Percentiles rank a stretch among this genome's conserved stretches.
phyloP scores from a whole-genome alignment of 2,113 vertebrate genomes.

The Panurus biarmicus region DNA sequence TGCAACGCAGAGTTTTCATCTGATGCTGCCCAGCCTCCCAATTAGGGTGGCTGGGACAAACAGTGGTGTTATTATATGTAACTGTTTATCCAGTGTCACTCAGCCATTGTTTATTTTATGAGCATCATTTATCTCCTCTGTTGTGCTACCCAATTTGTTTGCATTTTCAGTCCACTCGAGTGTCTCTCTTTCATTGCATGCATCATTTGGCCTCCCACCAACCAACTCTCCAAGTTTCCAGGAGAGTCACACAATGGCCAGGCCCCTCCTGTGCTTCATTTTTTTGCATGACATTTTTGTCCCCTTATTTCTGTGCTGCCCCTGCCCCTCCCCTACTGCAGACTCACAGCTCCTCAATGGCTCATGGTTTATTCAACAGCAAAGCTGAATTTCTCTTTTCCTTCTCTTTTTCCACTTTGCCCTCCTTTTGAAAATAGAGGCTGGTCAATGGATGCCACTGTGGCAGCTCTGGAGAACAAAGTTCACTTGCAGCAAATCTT shows the following conservation, averaged over 20 bases:
- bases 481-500: background rate
- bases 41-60: constrained; percentile 35
- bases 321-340: background rate
- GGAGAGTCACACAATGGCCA: background rate
- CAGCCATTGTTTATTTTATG: constrained; percentile 26
- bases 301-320: background rate
- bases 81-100: constrained; percentile 20
- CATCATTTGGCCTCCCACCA: constrained; percentile 41
- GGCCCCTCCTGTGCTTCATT: background rate
- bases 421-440: background rate
- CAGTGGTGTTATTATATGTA: constrained; percentile 13
- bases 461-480: background rate
- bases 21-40: constrained; percentile 48
- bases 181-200: background rate
- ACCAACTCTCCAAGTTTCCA: background rate
- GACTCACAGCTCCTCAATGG: background rate
- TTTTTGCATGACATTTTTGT: background rate
- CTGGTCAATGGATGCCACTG: background rate
- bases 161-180: background rate
- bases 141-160: constrained; percentile 46
- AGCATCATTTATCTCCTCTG: constrained; percentile 26
- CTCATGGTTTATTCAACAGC: constrained; percentile 65
- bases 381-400: background rate
- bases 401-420: background rate
- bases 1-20: background rate